Evolutionary conservation across 30 jellyfish, hydroid and myxozoan species (phyloP).

Genomic region (Turritopsis dohrnii): DNA sequence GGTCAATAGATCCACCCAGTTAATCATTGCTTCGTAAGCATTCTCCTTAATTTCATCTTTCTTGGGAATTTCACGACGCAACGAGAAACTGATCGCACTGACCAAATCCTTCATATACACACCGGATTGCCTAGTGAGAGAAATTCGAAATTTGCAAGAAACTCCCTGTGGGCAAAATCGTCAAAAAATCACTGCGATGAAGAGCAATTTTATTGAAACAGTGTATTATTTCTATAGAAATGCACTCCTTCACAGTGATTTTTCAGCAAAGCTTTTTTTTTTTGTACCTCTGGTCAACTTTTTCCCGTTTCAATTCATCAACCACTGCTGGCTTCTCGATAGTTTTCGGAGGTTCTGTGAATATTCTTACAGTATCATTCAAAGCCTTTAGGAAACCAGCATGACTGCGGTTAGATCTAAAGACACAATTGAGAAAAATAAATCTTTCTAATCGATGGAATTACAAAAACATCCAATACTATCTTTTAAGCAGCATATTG

Average conservation of each 20-base stretch:
- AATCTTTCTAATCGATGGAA: too few species aligned
- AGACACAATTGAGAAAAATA: background rate
- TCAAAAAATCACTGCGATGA: too few species aligned
- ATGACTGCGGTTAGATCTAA: slow-evolving; percentile 61
- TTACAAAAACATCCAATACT: too few species aligned
- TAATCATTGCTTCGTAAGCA: slow-evolving; percentile 63
- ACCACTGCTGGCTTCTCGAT: background rate
- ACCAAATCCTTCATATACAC: slow-evolving; percentile 74
- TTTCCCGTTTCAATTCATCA: slow-evolving; percentile 17
- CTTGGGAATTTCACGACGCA: slow-evolving; percentile 81
- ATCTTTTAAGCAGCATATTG: too few species aligned
- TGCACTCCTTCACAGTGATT: too few species aligned
- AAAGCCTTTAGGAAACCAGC: slow-evolving; percentile 50
- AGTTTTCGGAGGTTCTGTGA: slow-evolving; percentile 19
- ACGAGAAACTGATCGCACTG: slow-evolving; percentile 71
- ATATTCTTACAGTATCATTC: slow-evolving; percentile 44
- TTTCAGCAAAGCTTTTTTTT: too few species aligned
- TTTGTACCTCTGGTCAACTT: slow-evolving; percentile 4
- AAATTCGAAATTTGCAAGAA: slow-evolving; percentile 41
- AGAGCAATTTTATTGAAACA: too few species aligned
- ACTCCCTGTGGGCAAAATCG: too few species aligned
- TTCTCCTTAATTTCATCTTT: slow-evolving; percentile 52
- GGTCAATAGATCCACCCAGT: slow-evolving; percentile 71
- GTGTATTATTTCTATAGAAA: too few species aligned
- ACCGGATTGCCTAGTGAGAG: too few species aligned